phyloP scores from a whole-genome alignment of 2,797 vertebrate genomes.

The Platyrinchus mystaceus region DNA sequence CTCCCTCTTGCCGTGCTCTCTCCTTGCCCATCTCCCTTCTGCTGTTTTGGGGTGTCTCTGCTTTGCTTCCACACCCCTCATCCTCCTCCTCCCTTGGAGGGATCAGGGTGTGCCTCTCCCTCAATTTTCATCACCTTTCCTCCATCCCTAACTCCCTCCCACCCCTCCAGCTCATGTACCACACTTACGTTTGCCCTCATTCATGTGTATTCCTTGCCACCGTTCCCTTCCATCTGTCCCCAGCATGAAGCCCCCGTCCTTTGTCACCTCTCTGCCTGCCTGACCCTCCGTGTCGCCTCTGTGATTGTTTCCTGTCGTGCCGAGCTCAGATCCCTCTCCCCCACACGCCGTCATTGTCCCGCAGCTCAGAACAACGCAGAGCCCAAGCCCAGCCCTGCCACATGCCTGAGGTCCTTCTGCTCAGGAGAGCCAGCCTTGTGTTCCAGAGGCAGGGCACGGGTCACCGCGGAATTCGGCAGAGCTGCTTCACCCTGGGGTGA shows the following conservation, averaged over 20 bases:
- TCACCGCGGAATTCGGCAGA: rapidly evolving
- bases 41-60: neutral
- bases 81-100: neutral
- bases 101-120: neutral
- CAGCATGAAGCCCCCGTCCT: neutral
- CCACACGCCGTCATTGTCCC: neutral
- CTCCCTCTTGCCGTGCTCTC: neutral
- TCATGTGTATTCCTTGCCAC: neutral
- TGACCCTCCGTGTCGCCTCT: conserved; percentile 36
- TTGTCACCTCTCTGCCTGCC: conserved; percentile 28
- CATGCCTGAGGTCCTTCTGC: neutral
- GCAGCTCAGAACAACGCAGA: neutral
- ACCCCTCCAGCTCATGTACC: neutral
- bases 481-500: neutral
- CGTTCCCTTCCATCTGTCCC: conserved; percentile 40
- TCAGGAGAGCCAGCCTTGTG: rapidly evolving
- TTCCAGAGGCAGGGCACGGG: neutral
- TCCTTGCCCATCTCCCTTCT: neutral
- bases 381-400: neutral
- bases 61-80: neutral
- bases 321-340: neutral
- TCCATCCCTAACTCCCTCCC: neutral
- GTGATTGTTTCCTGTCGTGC: neutral
- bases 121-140: neutral
- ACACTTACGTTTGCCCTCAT: neutral